Percentiles rank a stretch among this genome's conserved stretches.
Conservation (phyloP, 2,113 vertebrate species). For the Terrapene triunguis region DNA sequence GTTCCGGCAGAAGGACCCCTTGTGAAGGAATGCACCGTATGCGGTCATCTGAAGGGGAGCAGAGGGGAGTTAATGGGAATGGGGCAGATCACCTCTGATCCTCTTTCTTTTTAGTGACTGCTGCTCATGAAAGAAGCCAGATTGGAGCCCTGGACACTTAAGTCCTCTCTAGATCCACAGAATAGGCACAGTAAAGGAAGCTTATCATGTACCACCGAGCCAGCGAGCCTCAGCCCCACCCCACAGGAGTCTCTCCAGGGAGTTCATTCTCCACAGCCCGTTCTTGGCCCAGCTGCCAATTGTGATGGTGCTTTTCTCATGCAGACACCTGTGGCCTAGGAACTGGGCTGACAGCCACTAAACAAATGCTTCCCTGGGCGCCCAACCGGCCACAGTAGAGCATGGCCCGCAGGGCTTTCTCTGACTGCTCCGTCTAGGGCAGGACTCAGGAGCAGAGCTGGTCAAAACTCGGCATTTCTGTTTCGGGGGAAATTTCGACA, state of each 20-base stretch:
- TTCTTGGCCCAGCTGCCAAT: not conserved
- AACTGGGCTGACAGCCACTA: not conserved
- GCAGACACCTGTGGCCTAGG: not conserved
- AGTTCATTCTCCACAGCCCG: not conserved
- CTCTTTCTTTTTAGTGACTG: not conserved
- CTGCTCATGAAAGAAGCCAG: not conserved
- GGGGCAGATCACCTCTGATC: not conserved
- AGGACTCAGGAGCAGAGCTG: no score
- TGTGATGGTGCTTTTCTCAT: not conserved
- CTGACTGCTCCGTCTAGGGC: no score
- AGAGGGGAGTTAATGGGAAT: not conserved
- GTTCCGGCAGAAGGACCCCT: slow-evolving; percentile 97
- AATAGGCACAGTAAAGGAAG: rapidly evolving
- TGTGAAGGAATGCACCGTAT: slow-evolving; percentile 95
- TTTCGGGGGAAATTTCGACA: not conserved
- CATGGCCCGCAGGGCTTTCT: no score
- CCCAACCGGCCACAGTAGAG: not conserved
- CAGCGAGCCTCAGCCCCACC: not conserved
- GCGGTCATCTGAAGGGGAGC: slow-evolving; percentile 90
- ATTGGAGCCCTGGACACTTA: not conserved
- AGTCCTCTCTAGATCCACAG: not conserved
- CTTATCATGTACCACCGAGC: not conserved
- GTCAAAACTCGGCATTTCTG: not conserved
- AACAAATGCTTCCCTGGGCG: not conserved
- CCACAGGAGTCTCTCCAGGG: not conserved